phyloP scores from a whole-genome alignment of 1,140 invertebrate genomes.

The Phortica variegata region DNA sequence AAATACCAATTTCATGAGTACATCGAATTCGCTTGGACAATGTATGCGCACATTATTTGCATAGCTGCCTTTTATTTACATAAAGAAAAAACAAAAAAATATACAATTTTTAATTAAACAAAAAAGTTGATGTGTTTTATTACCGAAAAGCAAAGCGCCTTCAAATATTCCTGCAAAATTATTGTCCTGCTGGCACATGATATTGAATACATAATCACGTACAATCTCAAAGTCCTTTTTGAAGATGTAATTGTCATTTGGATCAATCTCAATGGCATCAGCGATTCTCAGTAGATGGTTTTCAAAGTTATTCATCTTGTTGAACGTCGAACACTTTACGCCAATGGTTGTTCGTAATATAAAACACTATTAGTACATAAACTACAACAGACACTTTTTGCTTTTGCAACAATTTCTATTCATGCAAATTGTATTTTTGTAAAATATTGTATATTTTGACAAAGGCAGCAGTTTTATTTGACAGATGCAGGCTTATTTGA shows the following conservation, averaged over 20 bases:
- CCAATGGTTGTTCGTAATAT: too few relatives aligned
- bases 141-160: constrained; percentile 22
- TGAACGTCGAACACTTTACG: too few relatives aligned
- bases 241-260: not conserved
- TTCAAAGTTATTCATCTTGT: too few relatives aligned
- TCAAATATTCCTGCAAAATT: constrained; percentile 16
- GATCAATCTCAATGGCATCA: not conserved
- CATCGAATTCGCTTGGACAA: constrained; percentile 24
- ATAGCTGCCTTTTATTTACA: constrained; percentile 19
- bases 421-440: too few relatives aligned
- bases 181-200: not conserved
- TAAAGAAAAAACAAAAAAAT: not conserved
- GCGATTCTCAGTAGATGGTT: constrained; percentile 13
- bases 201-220: constrained; percentile 8
- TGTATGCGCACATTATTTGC: constrained; percentile 16
- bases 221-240: constrained; percentile 14
- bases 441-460: too few relatives aligned
- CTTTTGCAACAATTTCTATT: too few relatives aligned
- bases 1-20: constrained; percentile 27
- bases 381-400: too few relatives aligned
- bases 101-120: not conserved
- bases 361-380: too few relatives aligned
- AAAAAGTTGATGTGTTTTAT: not conserved
- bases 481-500: too few relatives aligned
- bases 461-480: too few relatives aligned